phyloP scores from a whole-genome alignment of 2,797 vertebrate genomes.

The Pseudopleuronectes americanus region DNA sequence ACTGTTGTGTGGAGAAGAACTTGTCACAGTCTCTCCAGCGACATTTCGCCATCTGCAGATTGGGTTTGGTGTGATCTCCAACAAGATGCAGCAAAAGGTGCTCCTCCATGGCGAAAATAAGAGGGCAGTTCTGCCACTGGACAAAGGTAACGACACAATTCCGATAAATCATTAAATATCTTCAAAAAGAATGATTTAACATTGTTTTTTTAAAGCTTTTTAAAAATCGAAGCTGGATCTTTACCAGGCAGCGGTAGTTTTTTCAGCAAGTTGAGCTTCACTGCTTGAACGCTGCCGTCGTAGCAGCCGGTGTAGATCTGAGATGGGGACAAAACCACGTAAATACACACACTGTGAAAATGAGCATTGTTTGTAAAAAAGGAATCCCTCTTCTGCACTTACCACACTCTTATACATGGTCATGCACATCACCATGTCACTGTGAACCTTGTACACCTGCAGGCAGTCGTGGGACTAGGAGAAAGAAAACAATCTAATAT shows the following conservation, averaged over 20 bases:
- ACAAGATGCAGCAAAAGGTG: conserved; percentile 93
- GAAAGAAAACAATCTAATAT: background rate
- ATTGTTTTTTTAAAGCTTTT: too few species aligned
- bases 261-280: conserved; percentile 92
- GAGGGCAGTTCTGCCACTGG: conserved; percentile 94
- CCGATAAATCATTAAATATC: background rate
- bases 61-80: conserved; percentile 87
- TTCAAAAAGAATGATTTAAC: too few species aligned
- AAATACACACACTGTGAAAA: too few species aligned
- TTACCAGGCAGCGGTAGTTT: conserved; percentile 96
- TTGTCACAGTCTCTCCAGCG: conserved; percentile 92
- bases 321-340: background rate
- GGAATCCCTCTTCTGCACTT: conserved; percentile 45
- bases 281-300: conserved; percentile 92
- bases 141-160: background rate
- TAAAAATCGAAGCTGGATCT: background rate
- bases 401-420: conserved; percentile 95
- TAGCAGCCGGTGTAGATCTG: conserved; percentile 98
- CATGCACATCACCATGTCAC: conserved; percentile 99
- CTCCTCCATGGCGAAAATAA: conserved; percentile 92
- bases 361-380: too few species aligned
- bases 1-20: conserved; percentile 87
- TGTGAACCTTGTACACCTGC: conserved; percentile 96
- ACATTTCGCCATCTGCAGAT: conserved; percentile 89
- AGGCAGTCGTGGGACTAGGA: conserved; percentile 92